A percentile compares a stretch with the other conserved stretches of the same genome.
These are phyloP conservation scores for Trichonephila clavipes DNA, from an alignment of 1,140 invertebrate species.

Conservation along the genomic window DNA sequence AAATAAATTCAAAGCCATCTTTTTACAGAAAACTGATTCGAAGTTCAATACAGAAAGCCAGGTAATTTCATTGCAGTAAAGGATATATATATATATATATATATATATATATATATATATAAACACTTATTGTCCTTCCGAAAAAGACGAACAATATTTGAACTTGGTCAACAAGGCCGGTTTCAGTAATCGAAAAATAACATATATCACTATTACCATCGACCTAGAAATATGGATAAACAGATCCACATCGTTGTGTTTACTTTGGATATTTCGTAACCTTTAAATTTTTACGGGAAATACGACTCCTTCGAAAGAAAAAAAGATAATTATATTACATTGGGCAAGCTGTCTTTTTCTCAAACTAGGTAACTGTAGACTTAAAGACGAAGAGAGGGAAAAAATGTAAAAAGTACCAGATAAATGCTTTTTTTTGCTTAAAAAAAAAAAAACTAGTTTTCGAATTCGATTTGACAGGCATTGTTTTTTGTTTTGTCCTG, in stretches of 20 bases:
- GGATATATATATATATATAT: too few species aligned
- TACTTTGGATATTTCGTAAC: constrained; percentile 35
- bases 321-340: constrained; percentile 34
- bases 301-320: background rate
- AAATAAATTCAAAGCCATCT: too few species aligned
- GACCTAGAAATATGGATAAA: background rate
- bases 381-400: background rate
- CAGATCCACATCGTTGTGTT: constrained; percentile 11
- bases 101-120: too few species aligned
- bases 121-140: too few species aligned
- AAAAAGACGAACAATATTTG: background rate
- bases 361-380: background rate
- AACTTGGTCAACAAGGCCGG: background rate
- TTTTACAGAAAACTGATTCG: too few species aligned
- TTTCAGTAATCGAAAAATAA: constrained; percentile 45
- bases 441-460: constrained; percentile 4
- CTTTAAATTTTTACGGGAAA: constrained; percentile 37
- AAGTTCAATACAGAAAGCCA: too few species aligned
- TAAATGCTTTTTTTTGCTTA: background rate
- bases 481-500: constrained; percentile 1
- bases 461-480: constrained; percentile 60
- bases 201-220: background rate
- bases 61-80: too few species aligned
- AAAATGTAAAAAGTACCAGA: background rate
- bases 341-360: background rate